A percentile compares a stretch with the other conserved stretches of the same genome.
Evolutionary conservation across 1,140 invertebrate genomes (phyloP).

Genomic region (Heliconius hermathena): DNA sequence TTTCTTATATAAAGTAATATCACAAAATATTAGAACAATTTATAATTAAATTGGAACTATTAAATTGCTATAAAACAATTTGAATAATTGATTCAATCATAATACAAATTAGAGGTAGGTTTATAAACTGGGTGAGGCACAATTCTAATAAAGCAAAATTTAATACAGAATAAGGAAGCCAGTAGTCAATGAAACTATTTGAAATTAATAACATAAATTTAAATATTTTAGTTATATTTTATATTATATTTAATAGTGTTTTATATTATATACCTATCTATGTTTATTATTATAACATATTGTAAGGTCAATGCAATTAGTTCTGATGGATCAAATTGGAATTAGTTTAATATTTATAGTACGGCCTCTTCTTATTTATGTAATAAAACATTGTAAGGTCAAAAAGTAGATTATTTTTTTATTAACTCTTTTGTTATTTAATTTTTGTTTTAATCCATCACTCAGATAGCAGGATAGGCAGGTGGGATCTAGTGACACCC

Average conservation of each 20-base stretch:
- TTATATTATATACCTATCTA: background rate
- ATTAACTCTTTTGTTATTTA: too few species aligned
- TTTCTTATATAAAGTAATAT: background rate
- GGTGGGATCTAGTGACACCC: too few species aligned
- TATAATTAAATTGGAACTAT: background rate
- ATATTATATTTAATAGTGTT: background rate
- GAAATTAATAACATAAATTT: background rate
- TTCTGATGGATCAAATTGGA: background rate
- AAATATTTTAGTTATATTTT: background rate
- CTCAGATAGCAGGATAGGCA: too few species aligned
- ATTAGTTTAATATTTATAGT: background rate
- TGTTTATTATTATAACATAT: background rate
- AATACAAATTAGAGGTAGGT: background rate
- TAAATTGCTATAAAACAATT: conserved; percentile 3
- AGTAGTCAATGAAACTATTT: background rate
- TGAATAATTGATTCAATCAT: background rate
- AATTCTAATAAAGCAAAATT: background rate
- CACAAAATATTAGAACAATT: background rate
- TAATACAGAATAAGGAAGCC: background rate
- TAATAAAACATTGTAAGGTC: too few species aligned
- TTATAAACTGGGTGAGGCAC: background rate
- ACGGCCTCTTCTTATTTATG: background rate
- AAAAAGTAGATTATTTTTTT: too few species aligned
- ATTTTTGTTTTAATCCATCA: too few species aligned
- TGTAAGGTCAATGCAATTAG: conserved; percentile 21